Evolutionary conservation across 2,888 invertebrate genomes (phyloP).

Genomic region (Tachina grossa): DNA sequence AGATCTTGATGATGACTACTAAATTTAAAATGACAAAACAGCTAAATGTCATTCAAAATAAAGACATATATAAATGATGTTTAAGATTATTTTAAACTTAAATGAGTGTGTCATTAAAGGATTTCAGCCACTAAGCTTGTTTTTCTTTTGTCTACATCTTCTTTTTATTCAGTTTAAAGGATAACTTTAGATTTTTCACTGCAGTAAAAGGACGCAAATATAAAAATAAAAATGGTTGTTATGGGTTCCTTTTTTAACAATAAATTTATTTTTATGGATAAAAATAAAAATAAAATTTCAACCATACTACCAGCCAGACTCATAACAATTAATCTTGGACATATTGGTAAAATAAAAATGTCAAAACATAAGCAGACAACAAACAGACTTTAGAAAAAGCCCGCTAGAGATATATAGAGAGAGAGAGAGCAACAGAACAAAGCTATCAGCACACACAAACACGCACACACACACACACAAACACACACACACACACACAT

Average conservation of each 20-base stretch:
- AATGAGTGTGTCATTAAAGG: slow-evolving; percentile 48
- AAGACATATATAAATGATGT: slow-evolving; percentile 42
- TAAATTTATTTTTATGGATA: slow-evolving; percentile 67
- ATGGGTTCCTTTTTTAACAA: slow-evolving; percentile 51
- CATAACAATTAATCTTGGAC: slow-evolving; percentile 72
- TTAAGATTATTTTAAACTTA: slow-evolving; percentile 38
- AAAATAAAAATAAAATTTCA: slow-evolving; percentile 62
- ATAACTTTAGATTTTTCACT: slow-evolving; percentile 38
- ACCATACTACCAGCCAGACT: slow-evolving; percentile 66
- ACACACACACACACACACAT: background rate
- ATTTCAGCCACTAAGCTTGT: slow-evolving; percentile 31
- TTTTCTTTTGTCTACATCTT: background rate
- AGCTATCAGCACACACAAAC: background rate
- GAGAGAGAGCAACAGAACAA: background rate
- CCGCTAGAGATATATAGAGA: background rate
- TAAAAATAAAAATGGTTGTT: background rate
- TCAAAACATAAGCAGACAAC: slow-evolving; percentile 68
- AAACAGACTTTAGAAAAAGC: slow-evolving; percentile 28
- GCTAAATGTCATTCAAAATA: slow-evolving; percentile 28
- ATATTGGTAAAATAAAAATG: slow-evolving; percentile 71
- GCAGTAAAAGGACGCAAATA: slow-evolving; percentile 39
- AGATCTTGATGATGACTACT: slow-evolving; percentile 45
- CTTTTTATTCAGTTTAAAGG: slow-evolving; percentile 9
- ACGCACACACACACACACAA: background rate
- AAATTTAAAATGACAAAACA: slow-evolving; percentile 9